A percentile compares a stretch with the other conserved stretches of the same genome.
phyloP scores from a whole-genome alignment of 2,888 invertebrate genomes.

The Lasius platythorax region DNA sequence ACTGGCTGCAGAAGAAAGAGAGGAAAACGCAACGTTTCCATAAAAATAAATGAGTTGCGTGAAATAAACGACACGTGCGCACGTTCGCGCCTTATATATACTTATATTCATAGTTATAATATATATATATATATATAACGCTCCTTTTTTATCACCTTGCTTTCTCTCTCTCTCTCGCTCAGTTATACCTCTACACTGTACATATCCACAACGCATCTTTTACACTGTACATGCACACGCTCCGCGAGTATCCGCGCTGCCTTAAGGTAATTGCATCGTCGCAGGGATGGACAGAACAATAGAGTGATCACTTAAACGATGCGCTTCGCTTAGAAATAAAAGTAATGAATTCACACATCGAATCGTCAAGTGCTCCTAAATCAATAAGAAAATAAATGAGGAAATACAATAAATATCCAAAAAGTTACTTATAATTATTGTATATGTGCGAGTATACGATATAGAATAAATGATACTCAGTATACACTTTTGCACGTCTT shows the following conservation, averaged over 20 bases:
- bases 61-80: slow-evolving; percentile 71
- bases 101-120: slow-evolving; percentile 82
- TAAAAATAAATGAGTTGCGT: slow-evolving; percentile 60
- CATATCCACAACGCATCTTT: slow-evolving; percentile 86
- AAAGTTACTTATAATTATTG: no score
- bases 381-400: no score
- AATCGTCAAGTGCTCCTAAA: neutral
- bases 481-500: neutral
- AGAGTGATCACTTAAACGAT: slow-evolving; percentile 24
- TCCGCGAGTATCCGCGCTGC: slow-evolving; percentile 82
- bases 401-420: no score
- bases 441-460: neutral
- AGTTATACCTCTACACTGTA: slow-evolving; percentile 84
- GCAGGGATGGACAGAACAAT: slow-evolving; percentile 69
- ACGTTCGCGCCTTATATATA: slow-evolving; percentile 77
- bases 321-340: slow-evolving; percentile 15
- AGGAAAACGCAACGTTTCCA: slow-evolving; percentile 32
- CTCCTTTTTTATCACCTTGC: neutral
- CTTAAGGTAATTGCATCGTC: slow-evolving; percentile 76
- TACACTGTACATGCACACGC: slow-evolving; percentile 85
- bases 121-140: slow-evolving; percentile 70
- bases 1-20: slow-evolving; percentile 33
- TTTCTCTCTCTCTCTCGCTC: slow-evolving; percentile 60
- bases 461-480: neutral
- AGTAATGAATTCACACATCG: neutral